Conservation (phyloP, 2,888 invertebrate genomes). For the Nomada ferruginata region DNA sequence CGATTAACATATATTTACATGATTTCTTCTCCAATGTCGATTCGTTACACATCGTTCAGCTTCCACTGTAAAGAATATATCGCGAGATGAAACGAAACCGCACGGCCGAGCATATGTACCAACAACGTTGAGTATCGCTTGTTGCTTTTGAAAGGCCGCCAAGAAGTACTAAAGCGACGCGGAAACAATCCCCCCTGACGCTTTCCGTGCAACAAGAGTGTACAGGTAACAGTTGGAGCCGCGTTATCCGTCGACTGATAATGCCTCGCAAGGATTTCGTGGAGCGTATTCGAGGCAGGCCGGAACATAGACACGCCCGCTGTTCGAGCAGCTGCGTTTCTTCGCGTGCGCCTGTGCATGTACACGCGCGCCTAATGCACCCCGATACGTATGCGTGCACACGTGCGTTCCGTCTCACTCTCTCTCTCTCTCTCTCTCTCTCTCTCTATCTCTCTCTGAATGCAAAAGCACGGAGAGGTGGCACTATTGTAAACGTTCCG, state of each 20-base stretch:
- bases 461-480: conserved; percentile 53
- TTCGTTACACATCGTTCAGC: too few species aligned
- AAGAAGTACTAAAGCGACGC: neutral
- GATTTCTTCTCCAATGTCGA: too few species aligned
- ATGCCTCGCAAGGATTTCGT: conserved; percentile 30
- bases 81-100: too few species aligned
- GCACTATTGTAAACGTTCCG: conserved; percentile 77
- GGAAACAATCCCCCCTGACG: conserved; percentile 10
- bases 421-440: too few species aligned
- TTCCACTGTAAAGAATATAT: too few species aligned
- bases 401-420: conserved; percentile 36
- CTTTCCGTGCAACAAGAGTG: neutral
- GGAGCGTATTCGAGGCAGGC: conserved; percentile 44
- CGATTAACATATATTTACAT: too few species aligned
- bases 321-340: conserved; percentile 79
- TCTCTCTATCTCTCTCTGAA: conserved; percentile 24
- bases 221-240: too few species aligned
- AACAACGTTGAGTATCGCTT: too few species aligned
- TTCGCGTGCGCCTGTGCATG: conserved; percentile 60
- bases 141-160: too few species aligned
- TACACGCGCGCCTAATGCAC: conserved; percentile 40
- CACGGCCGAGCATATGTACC: too few species aligned
- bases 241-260: conserved; percentile 36
- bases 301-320: conserved; percentile 70
- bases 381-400: conserved; percentile 31